phyloP scores from a whole-genome alignment of 1,140 invertebrate genomes.

The Melipona quadrifasciata region DNA sequence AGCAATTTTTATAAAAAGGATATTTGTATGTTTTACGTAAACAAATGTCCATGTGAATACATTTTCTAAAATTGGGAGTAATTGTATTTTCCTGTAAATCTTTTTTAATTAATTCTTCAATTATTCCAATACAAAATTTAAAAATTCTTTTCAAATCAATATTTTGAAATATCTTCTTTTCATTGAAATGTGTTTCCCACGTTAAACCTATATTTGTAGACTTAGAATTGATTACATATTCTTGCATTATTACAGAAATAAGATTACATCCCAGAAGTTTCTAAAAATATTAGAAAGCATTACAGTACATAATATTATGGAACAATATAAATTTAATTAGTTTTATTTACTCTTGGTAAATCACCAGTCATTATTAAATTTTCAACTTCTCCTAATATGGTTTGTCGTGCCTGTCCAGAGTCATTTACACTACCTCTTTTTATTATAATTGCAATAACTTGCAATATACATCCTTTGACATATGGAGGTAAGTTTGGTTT shows the following conservation, averaged over 20 bases:
- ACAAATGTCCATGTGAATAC: slow-evolving; percentile 90
- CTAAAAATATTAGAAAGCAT: slow-evolving; percentile 75
- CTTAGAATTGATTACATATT: slow-evolving; percentile 92
- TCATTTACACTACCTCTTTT: slow-evolving; percentile 91
- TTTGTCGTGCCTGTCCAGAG: slow-evolving; percentile 85
- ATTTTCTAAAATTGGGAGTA: slow-evolving; percentile 88
- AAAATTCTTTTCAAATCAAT: slow-evolving; percentile 91
- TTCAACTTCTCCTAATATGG: slow-evolving; percentile 89
- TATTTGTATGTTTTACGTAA: slow-evolving; percentile 85
- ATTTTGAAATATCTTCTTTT: slow-evolving; percentile 92
- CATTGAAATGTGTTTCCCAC: slow-evolving; percentile 92
- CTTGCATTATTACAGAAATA: slow-evolving; percentile 91
- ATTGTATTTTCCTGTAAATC: slow-evolving; percentile 82
- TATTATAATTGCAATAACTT: slow-evolving; percentile 93
- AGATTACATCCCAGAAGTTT: slow-evolving; percentile 91
- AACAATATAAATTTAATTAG: slow-evolving; percentile 16
- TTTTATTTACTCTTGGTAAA: slow-evolving; percentile 80
- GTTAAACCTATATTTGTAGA: slow-evolving; percentile 92
- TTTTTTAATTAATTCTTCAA: slow-evolving; percentile 84
- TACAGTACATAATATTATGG: not conserved
- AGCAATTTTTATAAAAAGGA: slow-evolving; percentile 81
- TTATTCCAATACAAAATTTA: slow-evolving; percentile 84
- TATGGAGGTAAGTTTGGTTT: slow-evolving; percentile 84
- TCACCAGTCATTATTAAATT: slow-evolving; percentile 86
- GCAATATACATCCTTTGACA: slow-evolving; percentile 87